Evolutionary conservation across 2,888 invertebrate genomes (phyloP), one percentile per base, ranked within the genome.

Genomic region (Atethmia centrago): DNA sequence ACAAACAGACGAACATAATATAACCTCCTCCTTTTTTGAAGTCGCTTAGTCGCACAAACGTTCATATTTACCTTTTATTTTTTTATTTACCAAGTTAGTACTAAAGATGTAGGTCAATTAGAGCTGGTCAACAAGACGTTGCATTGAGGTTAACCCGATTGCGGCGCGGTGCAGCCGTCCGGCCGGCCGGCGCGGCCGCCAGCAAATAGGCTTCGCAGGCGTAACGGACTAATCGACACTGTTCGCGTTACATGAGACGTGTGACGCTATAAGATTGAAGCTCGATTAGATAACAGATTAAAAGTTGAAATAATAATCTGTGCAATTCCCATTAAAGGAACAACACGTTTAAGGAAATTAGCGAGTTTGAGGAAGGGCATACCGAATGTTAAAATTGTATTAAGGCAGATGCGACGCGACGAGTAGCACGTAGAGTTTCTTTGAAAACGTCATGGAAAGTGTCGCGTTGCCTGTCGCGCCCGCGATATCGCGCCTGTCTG

Each of bases 221-320:
- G 89, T 93, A 94, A 93, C 93, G 92, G 92, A 89, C 87, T 87
- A 80, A 74, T 71, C 88, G 92, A 90, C 91, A 92, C 88, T 89
- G 88, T 90, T 90, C 77, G 80, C 84, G 90, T 87, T 87, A 87
- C 85, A 88, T 86, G 78, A 87, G 86, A 87, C 85, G 79, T 83
- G 88, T 79, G 76, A 85, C 75, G 74, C 71, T 84, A 68, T 80
- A 77, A 69, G 51, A 81, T 74, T 64, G 74, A 76, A 72, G 66
- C 77, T 73, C 65, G 49, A 86, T 84, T 77, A 71, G 56, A 70
- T 49, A 72, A 71, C 79, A 56, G 19, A 64, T 56, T 55, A 31
- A 21, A 51, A 31, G 14, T 49, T 31, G 7, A 25, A 31, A 25
- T 42, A 10, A 45, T 31, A 19, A 21, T 49, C 9, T 73, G 5